Evolutionary conservation across 2,888 invertebrate species (phyloP), one percentile per base, ranked within the genome.

Genomic region (Anthophora plumipes): DNA sequence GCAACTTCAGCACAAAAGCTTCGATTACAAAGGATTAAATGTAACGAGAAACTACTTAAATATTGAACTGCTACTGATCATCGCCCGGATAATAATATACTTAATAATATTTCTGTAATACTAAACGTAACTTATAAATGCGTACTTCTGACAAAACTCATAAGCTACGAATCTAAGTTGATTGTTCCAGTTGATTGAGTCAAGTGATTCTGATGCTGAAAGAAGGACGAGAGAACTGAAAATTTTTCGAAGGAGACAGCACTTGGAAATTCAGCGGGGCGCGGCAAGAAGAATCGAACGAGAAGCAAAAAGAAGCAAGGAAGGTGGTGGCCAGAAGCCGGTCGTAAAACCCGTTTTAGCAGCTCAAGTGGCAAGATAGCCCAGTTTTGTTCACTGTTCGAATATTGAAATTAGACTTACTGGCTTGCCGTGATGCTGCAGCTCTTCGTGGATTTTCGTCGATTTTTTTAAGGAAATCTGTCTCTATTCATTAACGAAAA

Each of bases 311-410:
- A 69, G 82, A 74, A 48, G 69, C 31, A 41, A 54, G 66, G 66
- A 79, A 70, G 67, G 80, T 73, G 69, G 84, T 76, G 69, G 76
- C 77, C 82, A 86, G 83, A 77, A 86, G 84, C 82, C 77, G 77
- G 64, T 82, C 85, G 82, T 84, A 80, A 84, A 86, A 84, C 86
- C 78, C 80, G 86, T 86, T 86, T 86, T 86, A 86, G 84, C 79
- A 41, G 80, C 75, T 80, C 84, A 84, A 86, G 82, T 77, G 71
- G 63, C 81, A 78, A 70, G 86, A 84, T 86, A 86, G 86, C 86
- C 82, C 82, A 86, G 84, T 86, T 86, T 84, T 77, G 48, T 77
- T 70, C 73, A 25, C 37, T 52, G 71, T 69, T 74, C 66, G 64
- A 75, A 84, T 50, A 77, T 85, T 76, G 80, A 82, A 85, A 84